Evolutionary conservation across 1,140 invertebrate species (phyloP).

Genomic region (Apis florea): DNA sequence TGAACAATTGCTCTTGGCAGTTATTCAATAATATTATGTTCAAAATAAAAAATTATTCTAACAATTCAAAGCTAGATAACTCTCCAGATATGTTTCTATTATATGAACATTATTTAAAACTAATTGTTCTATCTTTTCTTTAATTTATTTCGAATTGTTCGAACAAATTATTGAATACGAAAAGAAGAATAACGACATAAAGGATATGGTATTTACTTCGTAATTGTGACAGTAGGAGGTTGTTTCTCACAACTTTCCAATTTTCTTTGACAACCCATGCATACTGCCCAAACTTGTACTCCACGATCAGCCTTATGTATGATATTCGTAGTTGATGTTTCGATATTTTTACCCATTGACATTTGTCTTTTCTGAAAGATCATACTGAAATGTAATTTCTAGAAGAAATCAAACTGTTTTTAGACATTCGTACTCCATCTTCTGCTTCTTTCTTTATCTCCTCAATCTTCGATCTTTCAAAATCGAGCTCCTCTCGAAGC

Average conservation of each 20-base stretch:
- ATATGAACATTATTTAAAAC: background rate
- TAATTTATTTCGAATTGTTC: background rate
- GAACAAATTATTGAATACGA: background rate
- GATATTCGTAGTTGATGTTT: constrained; percentile 46
- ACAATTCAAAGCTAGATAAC: too few relatives aligned
- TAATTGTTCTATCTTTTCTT: background rate
- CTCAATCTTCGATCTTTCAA: constrained; percentile 31
- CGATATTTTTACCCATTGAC: background rate
- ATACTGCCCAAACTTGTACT: constrained; percentile 60
- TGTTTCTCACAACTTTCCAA: constrained; percentile 59
- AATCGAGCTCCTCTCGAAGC: constrained; percentile 42
- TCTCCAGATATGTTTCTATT: constrained; percentile 55
- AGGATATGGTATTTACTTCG: constrained; percentile 58
- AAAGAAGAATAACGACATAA: background rate
- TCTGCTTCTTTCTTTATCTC: background rate
- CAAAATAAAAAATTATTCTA: too few relatives aligned
- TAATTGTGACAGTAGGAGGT: constrained; percentile 64
- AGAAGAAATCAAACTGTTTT: background rate
- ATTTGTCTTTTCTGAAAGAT: constrained; percentile 2
- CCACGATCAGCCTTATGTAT: constrained; percentile 32
- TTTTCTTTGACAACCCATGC: constrained; percentile 63
- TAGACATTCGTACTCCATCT: background rate
- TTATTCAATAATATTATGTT: too few relatives aligned
- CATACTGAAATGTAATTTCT: background rate
- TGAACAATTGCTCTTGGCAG: too few relatives aligned